phyloP scores from a whole-genome alignment of 2,888 invertebrate genomes.

The Fissipunctia ypsillon region DNA sequence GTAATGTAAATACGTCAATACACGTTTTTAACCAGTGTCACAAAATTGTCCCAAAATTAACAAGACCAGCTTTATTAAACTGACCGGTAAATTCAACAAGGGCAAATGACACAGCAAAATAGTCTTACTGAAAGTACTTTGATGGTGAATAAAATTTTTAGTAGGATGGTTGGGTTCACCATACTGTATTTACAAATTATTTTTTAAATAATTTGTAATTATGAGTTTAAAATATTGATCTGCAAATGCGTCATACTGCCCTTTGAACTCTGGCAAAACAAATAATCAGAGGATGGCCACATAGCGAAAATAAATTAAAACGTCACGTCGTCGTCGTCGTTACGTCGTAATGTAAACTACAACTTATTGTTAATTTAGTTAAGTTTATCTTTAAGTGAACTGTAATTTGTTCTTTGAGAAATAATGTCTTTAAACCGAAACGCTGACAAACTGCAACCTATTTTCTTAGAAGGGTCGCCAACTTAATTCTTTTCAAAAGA shows the following conservation, averaged over 20 bases:
- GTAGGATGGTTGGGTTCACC: neutral
- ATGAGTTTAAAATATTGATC: neutral
- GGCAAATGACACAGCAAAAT: constrained; percentile 9
- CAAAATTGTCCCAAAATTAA: neutral
- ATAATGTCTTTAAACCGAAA: too few relatives aligned
- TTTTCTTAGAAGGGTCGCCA: neutral
- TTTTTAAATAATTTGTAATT: neutral
- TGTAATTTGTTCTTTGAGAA: too few relatives aligned
- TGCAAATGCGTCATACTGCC: neutral
- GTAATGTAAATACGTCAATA: neutral
- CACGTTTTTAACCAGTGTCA: neutral
- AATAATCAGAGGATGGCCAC: neutral
- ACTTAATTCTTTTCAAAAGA: neutral
- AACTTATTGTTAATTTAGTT: too few relatives aligned
- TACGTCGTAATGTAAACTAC: too few relatives aligned
- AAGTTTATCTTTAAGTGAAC: too few relatives aligned
- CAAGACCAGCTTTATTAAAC: neutral
- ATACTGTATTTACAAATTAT: too few relatives aligned
- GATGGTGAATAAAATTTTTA: neutral
- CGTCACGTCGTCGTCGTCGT: too few relatives aligned
- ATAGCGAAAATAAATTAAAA: neutral
- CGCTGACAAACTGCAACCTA: neutral
- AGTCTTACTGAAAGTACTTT: neutral
- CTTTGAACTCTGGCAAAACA: neutral
- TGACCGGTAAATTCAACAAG: constrained; percentile 6